Evolutionary conservation across 64 coral and sea anemone genomes (phyloP).

Genomic region (Cladopsammia gracilis): DNA sequence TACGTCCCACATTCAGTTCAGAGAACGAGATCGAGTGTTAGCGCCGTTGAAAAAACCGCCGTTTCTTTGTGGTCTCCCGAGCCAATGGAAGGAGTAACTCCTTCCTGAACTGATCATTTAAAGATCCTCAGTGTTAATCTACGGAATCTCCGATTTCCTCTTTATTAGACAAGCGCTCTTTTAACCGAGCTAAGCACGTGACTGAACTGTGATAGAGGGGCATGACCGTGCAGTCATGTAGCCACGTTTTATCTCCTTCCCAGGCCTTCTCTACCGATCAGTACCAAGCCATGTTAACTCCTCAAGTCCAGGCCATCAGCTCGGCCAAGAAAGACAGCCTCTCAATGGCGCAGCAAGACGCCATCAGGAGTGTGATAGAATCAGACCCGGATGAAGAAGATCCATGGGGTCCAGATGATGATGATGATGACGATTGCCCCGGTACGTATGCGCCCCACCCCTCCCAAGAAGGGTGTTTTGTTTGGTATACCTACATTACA

Average conservation of each 20-base stretch:
- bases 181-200: background rate
- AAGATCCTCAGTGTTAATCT: too few relatives aligned
- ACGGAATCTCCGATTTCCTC: too few relatives aligned
- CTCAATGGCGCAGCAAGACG: constrained; percentile 58
- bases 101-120: too few relatives aligned
- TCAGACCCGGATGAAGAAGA: constrained; percentile 83
- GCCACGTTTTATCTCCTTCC: background rate
- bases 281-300: constrained; percentile 78
- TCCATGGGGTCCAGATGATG: constrained; percentile 85
- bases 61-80: too few relatives aligned
- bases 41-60: too few relatives aligned
- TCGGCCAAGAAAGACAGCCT: constrained; percentile 49
- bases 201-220: background rate
- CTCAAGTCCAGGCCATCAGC: constrained; percentile 89
- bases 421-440: constrained; percentile 42
- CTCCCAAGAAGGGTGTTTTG: background rate
- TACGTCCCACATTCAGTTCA: too few relatives aligned
- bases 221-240: background rate
- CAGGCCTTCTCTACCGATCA: constrained; percentile 80
- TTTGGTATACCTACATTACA: too few relatives aligned
- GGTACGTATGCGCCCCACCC: background rate
- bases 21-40: too few relatives aligned
- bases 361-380: constrained; percentile 74
- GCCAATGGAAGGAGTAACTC: too few relatives aligned
- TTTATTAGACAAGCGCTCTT: too few relatives aligned